Conservation (phyloP, 2,113 vertebrate genomes). For the Barnardius zonarius region DNA sequence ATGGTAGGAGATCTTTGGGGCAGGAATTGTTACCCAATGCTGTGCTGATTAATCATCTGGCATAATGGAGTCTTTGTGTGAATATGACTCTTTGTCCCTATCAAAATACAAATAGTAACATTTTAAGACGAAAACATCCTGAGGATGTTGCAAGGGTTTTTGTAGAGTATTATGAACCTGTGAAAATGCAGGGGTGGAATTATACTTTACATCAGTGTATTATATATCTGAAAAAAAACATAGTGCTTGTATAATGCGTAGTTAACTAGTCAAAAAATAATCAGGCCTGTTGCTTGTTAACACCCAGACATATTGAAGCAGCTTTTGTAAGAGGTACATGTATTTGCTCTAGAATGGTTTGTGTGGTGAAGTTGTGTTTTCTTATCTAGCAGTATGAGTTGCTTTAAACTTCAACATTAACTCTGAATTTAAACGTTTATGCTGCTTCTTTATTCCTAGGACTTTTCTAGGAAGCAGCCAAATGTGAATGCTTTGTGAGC, state of each 20-base stretch:
- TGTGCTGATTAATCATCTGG: not conserved
- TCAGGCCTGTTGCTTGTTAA: not conserved
- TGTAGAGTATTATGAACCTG: not conserved
- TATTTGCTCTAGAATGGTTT: not conserved
- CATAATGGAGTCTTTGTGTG: not conserved
- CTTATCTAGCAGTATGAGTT: not conserved
- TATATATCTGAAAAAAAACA: not conserved
- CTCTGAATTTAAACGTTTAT: not conserved
- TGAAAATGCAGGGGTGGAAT: not conserved
- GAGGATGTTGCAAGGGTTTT: not conserved
- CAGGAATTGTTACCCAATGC: not conserved
- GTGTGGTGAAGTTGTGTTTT: not conserved
- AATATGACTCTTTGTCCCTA: not conserved
- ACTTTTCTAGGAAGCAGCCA: not conserved
- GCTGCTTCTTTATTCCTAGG: not conserved
- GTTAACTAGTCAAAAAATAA: not conserved
- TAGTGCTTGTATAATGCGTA: not conserved
- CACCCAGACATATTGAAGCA: not conserved
- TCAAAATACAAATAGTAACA: not conserved
- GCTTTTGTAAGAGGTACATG: not conserved
- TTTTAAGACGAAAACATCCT: not conserved
- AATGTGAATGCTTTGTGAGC: not conserved
- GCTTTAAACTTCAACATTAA: not conserved
- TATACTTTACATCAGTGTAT: not conserved
- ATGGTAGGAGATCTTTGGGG: not conserved